These are phyloP conservation scores for Syngnathus typhle DNA, from an alignment of 2,113 vertebrate genomes.

Conservation along the genomic window DNA sequence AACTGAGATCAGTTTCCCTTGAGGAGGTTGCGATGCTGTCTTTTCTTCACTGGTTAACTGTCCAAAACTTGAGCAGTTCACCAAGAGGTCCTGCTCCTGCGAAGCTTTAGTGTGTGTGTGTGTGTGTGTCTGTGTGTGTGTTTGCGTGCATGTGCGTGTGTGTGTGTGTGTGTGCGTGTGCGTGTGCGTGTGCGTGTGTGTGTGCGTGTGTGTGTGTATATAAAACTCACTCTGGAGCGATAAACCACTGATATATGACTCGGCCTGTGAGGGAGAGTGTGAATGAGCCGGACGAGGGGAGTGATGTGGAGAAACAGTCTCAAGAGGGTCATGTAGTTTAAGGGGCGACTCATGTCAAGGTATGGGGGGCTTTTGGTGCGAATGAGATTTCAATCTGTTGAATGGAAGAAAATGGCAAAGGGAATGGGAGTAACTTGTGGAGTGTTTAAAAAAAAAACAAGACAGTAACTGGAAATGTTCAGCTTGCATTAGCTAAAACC, in stretches of 20 bases:
- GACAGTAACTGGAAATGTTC: not conserved
- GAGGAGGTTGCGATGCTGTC: not conserved
- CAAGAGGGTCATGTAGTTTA: not conserved
- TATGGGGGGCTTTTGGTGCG: not conserved
- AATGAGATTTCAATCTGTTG: conserved; percentile 50
- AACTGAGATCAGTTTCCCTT: not conserved
- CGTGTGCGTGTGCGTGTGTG: not conserved
- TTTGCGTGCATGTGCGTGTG: not conserved
- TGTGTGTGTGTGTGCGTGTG: not conserved
- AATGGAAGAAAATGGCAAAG: conserved; percentile 11
- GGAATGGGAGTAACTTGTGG: not conserved
- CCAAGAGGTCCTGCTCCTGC: not conserved
- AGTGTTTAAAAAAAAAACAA: conserved; percentile 24
- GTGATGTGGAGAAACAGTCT: conserved; percentile 2
- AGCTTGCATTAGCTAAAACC: not conserved
- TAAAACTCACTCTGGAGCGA: conserved; percentile 6
- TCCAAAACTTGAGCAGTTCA: not conserved
- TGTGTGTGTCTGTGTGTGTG: not conserved
- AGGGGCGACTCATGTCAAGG: conserved; percentile 22
- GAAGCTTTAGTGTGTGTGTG: not conserved
- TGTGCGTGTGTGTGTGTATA: not conserved
- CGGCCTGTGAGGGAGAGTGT: conserved; percentile 4
- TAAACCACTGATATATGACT: conserved; percentile 6
- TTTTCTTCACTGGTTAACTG: not conserved
- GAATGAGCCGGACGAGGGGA: conserved; percentile 3